A percentile compares a stretch with the other conserved stretches of the same genome.
Evolutionary conservation across 2,113 vertebrate genomes (phyloP).

Genomic region (Aleadryas rufinucha): DNA sequence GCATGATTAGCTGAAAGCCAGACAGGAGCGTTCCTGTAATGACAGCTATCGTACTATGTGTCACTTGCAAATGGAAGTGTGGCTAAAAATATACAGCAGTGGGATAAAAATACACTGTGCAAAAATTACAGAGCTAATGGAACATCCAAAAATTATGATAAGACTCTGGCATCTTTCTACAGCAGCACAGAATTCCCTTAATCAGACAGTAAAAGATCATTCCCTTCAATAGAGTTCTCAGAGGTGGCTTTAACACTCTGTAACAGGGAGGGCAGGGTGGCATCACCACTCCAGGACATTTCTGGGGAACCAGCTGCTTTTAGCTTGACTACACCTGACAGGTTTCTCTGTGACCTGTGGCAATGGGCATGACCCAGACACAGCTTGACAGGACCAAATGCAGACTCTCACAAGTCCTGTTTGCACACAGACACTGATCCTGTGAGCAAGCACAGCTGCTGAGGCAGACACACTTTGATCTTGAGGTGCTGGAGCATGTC

Average conservation of each 20-base stretch:
- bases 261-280: background rate
- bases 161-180: background rate
- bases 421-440: background rate
- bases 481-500: background rate
- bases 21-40: background rate
- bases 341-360: background rate
- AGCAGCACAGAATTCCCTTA: background rate
- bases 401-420: background rate
- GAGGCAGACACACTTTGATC: rapidly evolving
- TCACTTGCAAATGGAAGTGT: background rate
- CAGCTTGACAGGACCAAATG: background rate
- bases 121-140: background rate
- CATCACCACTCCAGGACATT: background rate
- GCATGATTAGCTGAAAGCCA: background rate
- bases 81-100: background rate
- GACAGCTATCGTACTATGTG: background rate
- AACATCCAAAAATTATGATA: background rate
- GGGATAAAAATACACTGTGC: background rate
- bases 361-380: background rate
- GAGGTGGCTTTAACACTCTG: background rate
- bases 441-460: background rate
- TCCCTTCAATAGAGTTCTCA: rapidly evolving
- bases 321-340: rapidly evolving
- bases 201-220: background rate
- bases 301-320: background rate